Evolutionary conservation across 2,797 vertebrate species (phyloP).

Genomic region (Phylloscopus collybita): DNA sequence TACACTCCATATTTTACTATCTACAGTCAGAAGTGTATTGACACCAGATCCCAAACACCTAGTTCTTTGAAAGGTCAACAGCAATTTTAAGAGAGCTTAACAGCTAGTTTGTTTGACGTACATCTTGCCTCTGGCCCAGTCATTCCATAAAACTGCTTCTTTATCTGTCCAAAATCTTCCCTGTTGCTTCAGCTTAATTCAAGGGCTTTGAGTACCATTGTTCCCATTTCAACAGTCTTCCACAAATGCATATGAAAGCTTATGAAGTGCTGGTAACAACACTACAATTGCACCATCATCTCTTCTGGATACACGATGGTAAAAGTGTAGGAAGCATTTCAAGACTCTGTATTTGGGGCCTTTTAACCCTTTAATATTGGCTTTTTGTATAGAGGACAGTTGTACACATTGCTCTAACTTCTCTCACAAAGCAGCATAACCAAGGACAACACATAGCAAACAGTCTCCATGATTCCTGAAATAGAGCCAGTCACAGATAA

Average conservation of each 20-base stretch:
- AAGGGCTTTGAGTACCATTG: constrained; percentile 40
- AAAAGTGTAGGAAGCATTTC: constrained; percentile 62
- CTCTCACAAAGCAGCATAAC: not conserved
- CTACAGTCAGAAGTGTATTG: not conserved
- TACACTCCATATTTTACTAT: not conserved
- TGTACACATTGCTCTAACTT: not conserved
- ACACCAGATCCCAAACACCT: not conserved
- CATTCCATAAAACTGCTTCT: not conserved
- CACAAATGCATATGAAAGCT: constrained; percentile 55
- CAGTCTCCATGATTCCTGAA: constrained; percentile 2
- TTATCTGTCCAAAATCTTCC: constrained; percentile 12
- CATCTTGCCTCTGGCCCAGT: not conserved
- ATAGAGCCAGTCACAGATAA: not conserved
- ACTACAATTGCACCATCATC: constrained; percentile 39
- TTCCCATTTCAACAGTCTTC: constrained; percentile 16
- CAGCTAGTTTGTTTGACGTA: constrained; percentile 7
- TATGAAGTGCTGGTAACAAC: constrained; percentile 29
- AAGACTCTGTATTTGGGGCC: constrained; percentile 43
- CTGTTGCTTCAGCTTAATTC: constrained; percentile 50
- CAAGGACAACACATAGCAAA: not conserved
- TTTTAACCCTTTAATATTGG: constrained; percentile 30
- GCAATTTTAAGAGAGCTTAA: not conserved
- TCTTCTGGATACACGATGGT: constrained; percentile 34
- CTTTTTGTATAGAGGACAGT: not conserved
- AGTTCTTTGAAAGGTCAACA: not conserved